These are phyloP conservation scores for Elysia chlorotica DNA, from an alignment of 1,140 invertebrate genomes.

Conservation along the genomic window DNA sequence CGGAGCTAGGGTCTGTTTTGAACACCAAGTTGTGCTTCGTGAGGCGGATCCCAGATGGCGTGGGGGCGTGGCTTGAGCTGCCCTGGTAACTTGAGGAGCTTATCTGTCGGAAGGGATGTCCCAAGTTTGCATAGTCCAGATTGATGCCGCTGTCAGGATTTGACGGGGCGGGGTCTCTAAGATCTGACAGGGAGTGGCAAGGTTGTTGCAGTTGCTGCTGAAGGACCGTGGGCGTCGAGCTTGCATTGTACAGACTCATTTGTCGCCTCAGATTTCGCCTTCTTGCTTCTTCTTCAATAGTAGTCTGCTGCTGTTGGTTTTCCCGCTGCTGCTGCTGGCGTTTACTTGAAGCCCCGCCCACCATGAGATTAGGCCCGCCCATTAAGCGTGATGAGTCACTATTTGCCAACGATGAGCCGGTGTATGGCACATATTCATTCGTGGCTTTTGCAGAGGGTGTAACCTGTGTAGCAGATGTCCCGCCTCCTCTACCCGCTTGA, in stretches of 20 bases:
- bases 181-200: not conserved
- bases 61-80: not conserved
- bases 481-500: not conserved
- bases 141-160: not conserved
- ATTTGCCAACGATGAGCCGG: not conserved
- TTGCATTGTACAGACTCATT: not conserved
- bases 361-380: not conserved
- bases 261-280: constrained; percentile 8
- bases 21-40: constrained; percentile 2
- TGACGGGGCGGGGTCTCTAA: not conserved
- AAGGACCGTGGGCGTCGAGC: not conserved
- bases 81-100: not conserved
- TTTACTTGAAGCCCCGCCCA: not conserved
- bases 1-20: not conserved
- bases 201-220: not conserved
- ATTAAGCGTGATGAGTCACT: not conserved
- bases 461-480: not conserved
- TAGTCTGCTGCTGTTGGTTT: not conserved
- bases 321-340: not conserved
- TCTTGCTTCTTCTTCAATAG: constrained; percentile 8
- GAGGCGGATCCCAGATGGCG: not conserved
- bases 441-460: not conserved
- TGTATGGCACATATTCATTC: not conserved
- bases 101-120: not conserved
- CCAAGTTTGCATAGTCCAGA: not conserved